A percentile compares a stretch with the other conserved stretches of the same genome.
Conservation (phyloP, 2,113 vertebrate genomes). For the Origma solitaria region DNA sequence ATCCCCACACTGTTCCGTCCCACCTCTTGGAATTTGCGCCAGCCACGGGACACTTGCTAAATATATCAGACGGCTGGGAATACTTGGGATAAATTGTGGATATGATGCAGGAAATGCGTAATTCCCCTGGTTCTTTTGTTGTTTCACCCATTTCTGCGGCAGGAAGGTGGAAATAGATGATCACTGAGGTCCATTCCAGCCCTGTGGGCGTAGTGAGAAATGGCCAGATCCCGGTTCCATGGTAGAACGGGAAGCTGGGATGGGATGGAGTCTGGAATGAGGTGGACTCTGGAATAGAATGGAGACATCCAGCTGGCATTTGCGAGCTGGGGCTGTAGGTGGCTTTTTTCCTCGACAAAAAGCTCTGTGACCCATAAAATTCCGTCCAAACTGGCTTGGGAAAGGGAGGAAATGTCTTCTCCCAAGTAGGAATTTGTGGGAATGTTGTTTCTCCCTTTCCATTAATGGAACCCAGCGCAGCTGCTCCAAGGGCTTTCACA, state of each 20-base stretch:
- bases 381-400: fast-evolving
- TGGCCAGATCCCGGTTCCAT: background rate
- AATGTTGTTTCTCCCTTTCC: background rate
- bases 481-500: fast-evolving
- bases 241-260: fast-evolving
- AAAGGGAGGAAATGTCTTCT: background rate
- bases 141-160: fast-evolving
- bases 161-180: background rate
- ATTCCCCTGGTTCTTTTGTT: background rate
- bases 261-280: background rate
- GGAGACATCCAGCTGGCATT: background rate
- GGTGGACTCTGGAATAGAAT: background rate
- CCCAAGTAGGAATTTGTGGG: background rate
- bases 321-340: background rate
- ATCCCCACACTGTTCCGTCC: fast-evolving
- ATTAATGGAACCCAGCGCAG: fast-evolving
- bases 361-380: fast-evolving
- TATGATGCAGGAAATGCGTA: fast-evolving
- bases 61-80: fast-evolving
- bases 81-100: background rate
- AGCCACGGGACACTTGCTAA: fast-evolving
- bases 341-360: background rate
- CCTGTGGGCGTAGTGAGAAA: fast-evolving
- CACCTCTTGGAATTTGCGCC: background rate
- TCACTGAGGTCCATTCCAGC: background rate